Conservation (phyloP, 2,888 invertebrate genomes). For the Campoplex nolae region DNA sequence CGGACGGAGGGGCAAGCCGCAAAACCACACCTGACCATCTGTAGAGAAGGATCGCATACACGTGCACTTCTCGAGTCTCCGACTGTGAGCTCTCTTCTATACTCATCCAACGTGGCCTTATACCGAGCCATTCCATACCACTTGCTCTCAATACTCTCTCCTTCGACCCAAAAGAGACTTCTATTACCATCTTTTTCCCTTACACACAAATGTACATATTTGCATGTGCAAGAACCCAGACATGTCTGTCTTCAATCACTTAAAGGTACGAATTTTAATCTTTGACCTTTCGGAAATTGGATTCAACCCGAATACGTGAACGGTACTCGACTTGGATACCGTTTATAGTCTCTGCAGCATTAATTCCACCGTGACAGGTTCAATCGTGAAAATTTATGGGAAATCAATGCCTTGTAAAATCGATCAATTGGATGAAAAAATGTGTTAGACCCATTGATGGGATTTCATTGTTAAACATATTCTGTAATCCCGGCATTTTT, state of each 20-base stretch:
- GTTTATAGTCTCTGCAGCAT: background rate
- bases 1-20: conserved; percentile 59
- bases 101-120: conserved; percentile 3
- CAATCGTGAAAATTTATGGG: background rate
- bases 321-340: background rate
- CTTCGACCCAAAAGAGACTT: background rate
- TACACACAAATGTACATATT: background rate
- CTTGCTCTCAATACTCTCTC: conserved; percentile 26
- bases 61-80: conserved; percentile 22
- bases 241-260: background rate
- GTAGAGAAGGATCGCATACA: conserved; percentile 47
- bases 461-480: background rate
- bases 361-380: background rate
- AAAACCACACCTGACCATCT: conserved; percentile 68
- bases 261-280: background rate
- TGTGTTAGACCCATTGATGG: background rate
- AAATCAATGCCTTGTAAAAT: background rate
- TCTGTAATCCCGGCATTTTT: background rate
- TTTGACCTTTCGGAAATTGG: background rate
- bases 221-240: background rate
- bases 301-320: background rate
- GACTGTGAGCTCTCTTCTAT: background rate
- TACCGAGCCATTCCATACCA: conserved; percentile 6
- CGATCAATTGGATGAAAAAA: background rate
- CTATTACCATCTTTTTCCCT: background rate